phyloP scores from a whole-genome alignment of 2,113 vertebrate species.

The Furnarius figulus region DNA sequence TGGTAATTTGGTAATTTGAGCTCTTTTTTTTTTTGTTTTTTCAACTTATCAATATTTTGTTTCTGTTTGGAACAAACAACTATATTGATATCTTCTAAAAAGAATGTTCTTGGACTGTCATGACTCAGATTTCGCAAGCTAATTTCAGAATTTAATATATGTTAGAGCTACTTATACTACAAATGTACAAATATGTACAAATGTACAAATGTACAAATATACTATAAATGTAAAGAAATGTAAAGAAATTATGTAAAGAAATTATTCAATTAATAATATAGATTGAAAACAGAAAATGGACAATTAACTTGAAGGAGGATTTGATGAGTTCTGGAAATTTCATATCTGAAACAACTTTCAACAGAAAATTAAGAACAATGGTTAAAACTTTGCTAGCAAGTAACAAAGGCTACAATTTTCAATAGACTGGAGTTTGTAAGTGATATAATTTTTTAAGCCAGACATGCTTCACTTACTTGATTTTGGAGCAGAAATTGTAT shows the following conservation, averaged over 20 bases:
- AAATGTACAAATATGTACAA: no score
- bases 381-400: not conserved
- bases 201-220: no score
- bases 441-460: not conserved
- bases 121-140: not conserved
- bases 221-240: no score
- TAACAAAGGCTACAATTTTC: not conserved
- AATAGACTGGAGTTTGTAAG: not conserved
- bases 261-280: not conserved
- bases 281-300: not conserved
- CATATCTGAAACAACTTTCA: not conserved
- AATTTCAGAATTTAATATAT: not conserved
- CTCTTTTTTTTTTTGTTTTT: no score
- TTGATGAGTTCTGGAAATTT: not conserved
- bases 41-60: not conserved
- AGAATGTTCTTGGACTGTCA: not conserved
- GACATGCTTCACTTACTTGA: not conserved
- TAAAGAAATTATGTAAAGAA: no score
- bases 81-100: not conserved
- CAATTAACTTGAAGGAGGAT: not conserved
- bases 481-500: not conserved
- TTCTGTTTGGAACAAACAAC: not conserved
- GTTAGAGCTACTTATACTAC: not conserved
- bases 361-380: not conserved
- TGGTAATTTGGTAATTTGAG: accelerated